These are phyloP conservation scores for Hymenopus coronatus DNA, from an alignment of 2,888 invertebrate species.

Conservation along the genomic window DNA sequence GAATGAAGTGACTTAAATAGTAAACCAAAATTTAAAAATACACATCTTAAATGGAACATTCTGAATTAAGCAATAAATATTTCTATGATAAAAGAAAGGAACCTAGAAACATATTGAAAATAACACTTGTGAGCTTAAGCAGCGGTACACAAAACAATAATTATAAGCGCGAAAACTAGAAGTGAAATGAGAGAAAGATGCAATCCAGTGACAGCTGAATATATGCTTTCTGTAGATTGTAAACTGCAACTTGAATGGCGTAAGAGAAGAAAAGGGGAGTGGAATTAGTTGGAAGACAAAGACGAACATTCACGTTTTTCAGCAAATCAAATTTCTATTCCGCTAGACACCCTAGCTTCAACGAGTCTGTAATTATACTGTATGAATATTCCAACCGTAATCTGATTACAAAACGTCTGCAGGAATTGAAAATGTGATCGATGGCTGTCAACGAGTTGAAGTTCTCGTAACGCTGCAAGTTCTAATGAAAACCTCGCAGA, in stretches of 20 bases:
- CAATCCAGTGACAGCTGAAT: no score
- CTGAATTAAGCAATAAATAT: no score
- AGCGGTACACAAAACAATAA: no score
- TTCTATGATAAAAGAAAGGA: no score
- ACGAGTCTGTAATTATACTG: slow-evolving; percentile 28
- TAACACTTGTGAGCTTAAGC: no score
- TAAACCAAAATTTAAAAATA: not conserved
- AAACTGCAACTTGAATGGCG: no score
- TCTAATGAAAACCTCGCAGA: slow-evolving; percentile 29
- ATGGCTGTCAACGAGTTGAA: not conserved
- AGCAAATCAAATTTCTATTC: slow-evolving; percentile 30
- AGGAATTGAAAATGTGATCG: slow-evolving; percentile 25
- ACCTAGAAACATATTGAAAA: no score
- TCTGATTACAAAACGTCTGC: slow-evolving; percentile 27
- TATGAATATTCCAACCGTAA: slow-evolving; percentile 33
- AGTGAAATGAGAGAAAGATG: no score
- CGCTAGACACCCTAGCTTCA: slow-evolving; percentile 24
- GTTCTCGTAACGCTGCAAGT: not conserved
- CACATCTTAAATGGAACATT: no score
- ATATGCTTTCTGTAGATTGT: no score
- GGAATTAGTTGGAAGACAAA: not conserved
- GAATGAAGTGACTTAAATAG: not conserved
- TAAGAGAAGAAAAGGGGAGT: not conserved
- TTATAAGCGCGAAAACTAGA: no score
- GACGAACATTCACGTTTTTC: slow-evolving; percentile 1